A percentile compares a stretch with the other conserved stretches of the same genome.
phyloP scores from a whole-genome alignment of 2,113 vertebrate genomes.

The Haemorhous mexicanus region DNA sequence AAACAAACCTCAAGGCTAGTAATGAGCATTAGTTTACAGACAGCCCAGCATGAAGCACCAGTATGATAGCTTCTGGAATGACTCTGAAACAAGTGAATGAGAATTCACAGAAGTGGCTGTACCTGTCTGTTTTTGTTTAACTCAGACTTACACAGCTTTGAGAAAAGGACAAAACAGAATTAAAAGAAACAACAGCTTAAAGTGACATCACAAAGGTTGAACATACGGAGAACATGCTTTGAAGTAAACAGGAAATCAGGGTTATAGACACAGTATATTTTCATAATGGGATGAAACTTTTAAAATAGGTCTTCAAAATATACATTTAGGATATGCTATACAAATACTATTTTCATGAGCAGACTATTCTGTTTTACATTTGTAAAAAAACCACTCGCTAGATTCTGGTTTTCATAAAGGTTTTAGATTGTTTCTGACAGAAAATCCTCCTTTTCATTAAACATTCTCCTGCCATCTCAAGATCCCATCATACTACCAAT shows the following conservation, averaged over 20 bases:
- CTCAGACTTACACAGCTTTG: constrained; percentile 81
- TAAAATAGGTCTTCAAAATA: neutral
- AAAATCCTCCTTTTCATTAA: neutral
- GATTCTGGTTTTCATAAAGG: neutral
- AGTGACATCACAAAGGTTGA: neutral
- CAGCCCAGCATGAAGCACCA: constrained; percentile 60
- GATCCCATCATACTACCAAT: neutral
- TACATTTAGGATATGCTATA: neutral
- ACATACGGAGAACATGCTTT: neutral
- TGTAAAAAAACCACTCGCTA: neutral
- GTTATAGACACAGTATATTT: neutral
- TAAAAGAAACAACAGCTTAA: constrained; percentile 52
- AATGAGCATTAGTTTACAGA: constrained; percentile 49
- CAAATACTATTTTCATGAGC: neutral
- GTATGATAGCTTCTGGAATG: constrained; percentile 11
- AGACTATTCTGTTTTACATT: neutral
- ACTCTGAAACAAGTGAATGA: neutral
- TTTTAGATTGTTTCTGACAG: neutral
- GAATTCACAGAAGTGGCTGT: constrained; percentile 66
- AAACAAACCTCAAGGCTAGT: constrained; percentile 44
- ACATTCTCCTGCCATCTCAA: neutral
- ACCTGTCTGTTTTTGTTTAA: constrained; percentile 87
- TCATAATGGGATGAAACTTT: neutral
- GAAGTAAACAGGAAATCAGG: neutral
- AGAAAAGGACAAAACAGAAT: constrained; percentile 75